phyloP scores from a whole-genome alignment of 2,888 invertebrate species.

The Drosophila buzzatii region DNA sequence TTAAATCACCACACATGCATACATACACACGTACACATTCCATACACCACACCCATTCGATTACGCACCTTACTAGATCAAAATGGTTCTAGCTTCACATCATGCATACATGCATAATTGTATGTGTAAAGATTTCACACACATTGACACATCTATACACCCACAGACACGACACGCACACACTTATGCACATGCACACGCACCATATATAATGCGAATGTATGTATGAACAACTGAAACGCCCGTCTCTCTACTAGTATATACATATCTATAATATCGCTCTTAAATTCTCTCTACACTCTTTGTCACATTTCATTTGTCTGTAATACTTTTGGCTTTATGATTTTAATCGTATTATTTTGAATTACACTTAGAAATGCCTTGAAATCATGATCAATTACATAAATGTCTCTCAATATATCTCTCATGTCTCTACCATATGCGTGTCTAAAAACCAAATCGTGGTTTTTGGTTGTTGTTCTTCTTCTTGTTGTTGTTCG shows the following conservation, averaged over 20 bases:
- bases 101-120: slow-evolving; percentile 34
- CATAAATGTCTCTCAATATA: slow-evolving; percentile 60
- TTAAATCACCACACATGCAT: slow-evolving; percentile 26
- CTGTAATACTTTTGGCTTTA: slow-evolving; percentile 39
- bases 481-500: slow-evolving; percentile 31
- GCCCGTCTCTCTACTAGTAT: slow-evolving; percentile 29
- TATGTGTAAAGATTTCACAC: slow-evolving; percentile 15
- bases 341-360: slow-evolving; percentile 31
- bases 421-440: slow-evolving; percentile 23
- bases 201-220: slow-evolving; percentile 61
- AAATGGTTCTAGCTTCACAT: slow-evolving; percentile 40
- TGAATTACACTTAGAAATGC: slow-evolving; percentile 16
- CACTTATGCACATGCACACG: slow-evolving; percentile 18
- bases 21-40: slow-evolving; percentile 13
- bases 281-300: slow-evolving; percentile 14
- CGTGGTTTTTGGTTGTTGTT: slow-evolving; percentile 22
- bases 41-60: slow-evolving; percentile 15
- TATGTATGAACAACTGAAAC: slow-evolving; percentile 58
- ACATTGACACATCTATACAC: background rate
- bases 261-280: background rate
- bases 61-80: slow-evolving; percentile 31
- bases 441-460: slow-evolving; percentile 15
- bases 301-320: slow-evolving; percentile 37
- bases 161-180: no score
- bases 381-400: slow-evolving; percentile 41